phyloP scores from a whole-genome alignment of 2,888 invertebrate species.

The Strigamia maritima region DNA sequence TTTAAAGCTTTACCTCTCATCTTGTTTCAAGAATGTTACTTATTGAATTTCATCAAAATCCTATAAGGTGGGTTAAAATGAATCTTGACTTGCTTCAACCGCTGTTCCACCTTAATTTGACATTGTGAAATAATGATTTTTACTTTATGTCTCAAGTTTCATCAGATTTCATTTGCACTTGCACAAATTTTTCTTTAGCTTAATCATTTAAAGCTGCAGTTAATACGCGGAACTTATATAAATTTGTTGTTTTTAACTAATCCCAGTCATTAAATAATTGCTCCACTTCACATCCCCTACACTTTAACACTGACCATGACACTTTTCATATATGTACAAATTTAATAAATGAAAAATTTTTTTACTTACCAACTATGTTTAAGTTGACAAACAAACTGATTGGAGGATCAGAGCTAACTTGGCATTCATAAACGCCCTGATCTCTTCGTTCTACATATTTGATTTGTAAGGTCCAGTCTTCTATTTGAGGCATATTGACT shows the following conservation, averaged over 20 bases:
- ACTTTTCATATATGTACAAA: too few species aligned
- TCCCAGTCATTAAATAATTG: neutral
- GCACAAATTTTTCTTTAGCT: neutral
- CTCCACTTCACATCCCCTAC: neutral
- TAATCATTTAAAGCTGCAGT: slow-evolving; percentile 5
- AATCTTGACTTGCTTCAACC: slow-evolving; percentile 10
- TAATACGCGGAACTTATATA: neutral
- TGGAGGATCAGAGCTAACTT: slow-evolving; percentile 45
- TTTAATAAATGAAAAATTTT: neutral
- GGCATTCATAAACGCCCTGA: slow-evolving; percentile 54
- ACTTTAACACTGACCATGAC: too few species aligned
- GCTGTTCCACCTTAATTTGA: slow-evolving; percentile 15
- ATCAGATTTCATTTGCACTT: slow-evolving; percentile 10
- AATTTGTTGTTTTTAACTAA: neutral
- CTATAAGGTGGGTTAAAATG: neutral
- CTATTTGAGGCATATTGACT: slow-evolving; percentile 59
- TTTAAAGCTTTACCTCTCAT: neutral
- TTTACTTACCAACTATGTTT: slow-evolving; percentile 45
- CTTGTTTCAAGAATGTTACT: neutral
- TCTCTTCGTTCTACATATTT: slow-evolving; percentile 82
- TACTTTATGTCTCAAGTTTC: slow-evolving; percentile 15
- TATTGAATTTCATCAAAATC: slow-evolving; percentile 15
- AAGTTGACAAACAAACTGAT: slow-evolving; percentile 45
- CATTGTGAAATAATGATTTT: slow-evolving; percentile 15
- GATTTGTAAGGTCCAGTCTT: slow-evolving; percentile 85